Evolutionary conservation across 1,140 invertebrate genomes (phyloP), one percentile per base, ranked within the genome.

Genomic region (Macrobrachium nipponense): DNA sequence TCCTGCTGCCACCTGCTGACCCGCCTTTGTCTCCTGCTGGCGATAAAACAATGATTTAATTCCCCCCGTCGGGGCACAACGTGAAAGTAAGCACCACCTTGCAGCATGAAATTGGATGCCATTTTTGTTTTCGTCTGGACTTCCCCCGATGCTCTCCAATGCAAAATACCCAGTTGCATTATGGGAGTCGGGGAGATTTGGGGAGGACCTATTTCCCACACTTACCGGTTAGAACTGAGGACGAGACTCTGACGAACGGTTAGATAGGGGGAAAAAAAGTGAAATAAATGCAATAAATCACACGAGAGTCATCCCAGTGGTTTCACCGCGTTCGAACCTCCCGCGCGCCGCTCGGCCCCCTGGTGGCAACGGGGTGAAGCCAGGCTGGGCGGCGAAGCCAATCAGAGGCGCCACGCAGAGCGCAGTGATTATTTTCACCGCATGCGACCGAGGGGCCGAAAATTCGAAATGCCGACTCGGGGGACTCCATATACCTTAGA

Each of bases 31-130:
- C 83, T 85, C 83, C 83, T 58, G 64, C 76, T 72, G 58, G 51
- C 83, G 83, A 85, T 85, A 60, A 85, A 85, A 85, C 83, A 85
- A 85, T 77, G 83, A 85, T 79, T 85, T 85, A 85, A 85, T 79
- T 79, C 83, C 83, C 81, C 81, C 81, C 70, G 20, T 72, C 80
- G 73, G 81, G 15, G 81, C 36, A 62, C 61, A 14, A 14, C 27
- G 76, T 78, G 76, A 78, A 44, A 44, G 72, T 75, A 27, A 43
- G 78, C 78, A 36, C n/a, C 27, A 43, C 44, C 79, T 66, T 43
- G 79, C 79, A 68, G 79, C 62, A 66, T 18, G 43, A n/a, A 70
- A 14, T 70, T 80, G 59, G 62, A 68, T 68, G 59, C 79, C 58
- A 36, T 36, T 36, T 36, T 36, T 36, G 27, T 36, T 36, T 36